Base-by-base conservation (phyloP, 2,797 vertebrate species). In the Leptatherina wallacei region DNA sequence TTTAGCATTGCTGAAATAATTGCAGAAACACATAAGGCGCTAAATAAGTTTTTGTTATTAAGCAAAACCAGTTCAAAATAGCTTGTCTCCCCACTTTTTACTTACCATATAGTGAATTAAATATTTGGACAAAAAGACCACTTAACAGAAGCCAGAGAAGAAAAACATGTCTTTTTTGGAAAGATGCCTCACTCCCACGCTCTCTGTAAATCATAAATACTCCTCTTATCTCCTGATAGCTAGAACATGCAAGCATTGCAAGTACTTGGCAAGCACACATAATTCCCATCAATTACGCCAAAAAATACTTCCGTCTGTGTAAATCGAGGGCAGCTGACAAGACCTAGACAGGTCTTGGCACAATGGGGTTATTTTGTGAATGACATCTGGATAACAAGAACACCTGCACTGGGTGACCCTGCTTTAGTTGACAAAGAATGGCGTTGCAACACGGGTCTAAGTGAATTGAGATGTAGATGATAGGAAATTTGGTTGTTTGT, bases 401-500 rank as follows among this genome's bases (percentile, higher is more conserved):
- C 87, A 90, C 88, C 91, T 91, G 91, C 87, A 92, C 91, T n/a
- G 73, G 38, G 70, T 90, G 92, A 91, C 92, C 89, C 86, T 47
- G 83, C 77, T 44, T 72, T 67, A 89, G 76, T 38, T 0, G 56
- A 64, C 61, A 47, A 47, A 66, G 60, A 38, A 55, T 61, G 62
- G 77, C 61, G 73, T 69, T 38, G 63, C 30, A 6, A 65, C 33
- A 54, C 2, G 59, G 69, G 65, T 71, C 67, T 54, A 10, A 73
- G 61, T 33, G 52, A 60, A 61, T 57, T 4, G 60, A 75, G 71
- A 81, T 76, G 77, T 59, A 22, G 47, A 56, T 9, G 52, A 83
- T 77, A 27, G 54, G 56, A 71, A 80, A 83, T 79, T 69, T 71
- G 59, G 36, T 71, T 67, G 74, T 81, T 82, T 78, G 57, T 78